Evolutionary conservation across 2,888 invertebrate species (phyloP).

Genomic region (Tachina fera): DNA sequence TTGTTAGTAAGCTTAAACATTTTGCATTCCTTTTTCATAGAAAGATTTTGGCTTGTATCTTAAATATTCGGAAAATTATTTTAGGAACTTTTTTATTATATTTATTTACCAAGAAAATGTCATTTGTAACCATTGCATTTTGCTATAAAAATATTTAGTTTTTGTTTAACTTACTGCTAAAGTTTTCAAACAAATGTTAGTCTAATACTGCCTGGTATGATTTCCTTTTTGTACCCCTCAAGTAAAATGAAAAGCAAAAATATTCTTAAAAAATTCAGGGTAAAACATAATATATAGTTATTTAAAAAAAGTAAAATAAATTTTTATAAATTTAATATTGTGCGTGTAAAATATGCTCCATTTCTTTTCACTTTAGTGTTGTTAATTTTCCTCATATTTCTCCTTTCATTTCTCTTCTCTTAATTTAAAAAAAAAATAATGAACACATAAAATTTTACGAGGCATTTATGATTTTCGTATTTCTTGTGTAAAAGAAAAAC

Average conservation of each 20-base stretch:
- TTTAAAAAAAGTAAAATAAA: conserved; percentile 18
- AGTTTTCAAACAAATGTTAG: too few species aligned
- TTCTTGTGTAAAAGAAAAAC: conserved; percentile 41
- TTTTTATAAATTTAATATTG: conserved; percentile 51
- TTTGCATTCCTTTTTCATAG: too few species aligned
- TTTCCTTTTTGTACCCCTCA: neutral
- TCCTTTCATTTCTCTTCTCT: conserved; percentile 9
- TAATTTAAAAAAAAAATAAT: conserved; percentile 54
- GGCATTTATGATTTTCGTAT: conserved; percentile 60
- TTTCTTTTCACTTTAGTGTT: conserved; percentile 32
- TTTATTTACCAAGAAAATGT: too few species aligned
- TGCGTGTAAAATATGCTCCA: conserved; percentile 32
- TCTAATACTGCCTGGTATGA: neutral
- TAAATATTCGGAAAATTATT: too few species aligned
- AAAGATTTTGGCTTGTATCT: too few species aligned
- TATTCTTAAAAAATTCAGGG: neutral
- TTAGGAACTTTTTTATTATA: too few species aligned
- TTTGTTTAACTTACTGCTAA: too few species aligned
- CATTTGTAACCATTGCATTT: too few species aligned
- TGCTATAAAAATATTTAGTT: too few species aligned
- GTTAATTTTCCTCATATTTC: neutral
- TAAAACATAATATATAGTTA: neutral
- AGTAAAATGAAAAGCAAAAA: neutral
- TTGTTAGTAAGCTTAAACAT: too few species aligned
- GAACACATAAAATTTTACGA: conserved; percentile 66